Base-by-base conservation (phyloP, 2,888 invertebrate genomes). In the Leucophenga maculata region DNA sequence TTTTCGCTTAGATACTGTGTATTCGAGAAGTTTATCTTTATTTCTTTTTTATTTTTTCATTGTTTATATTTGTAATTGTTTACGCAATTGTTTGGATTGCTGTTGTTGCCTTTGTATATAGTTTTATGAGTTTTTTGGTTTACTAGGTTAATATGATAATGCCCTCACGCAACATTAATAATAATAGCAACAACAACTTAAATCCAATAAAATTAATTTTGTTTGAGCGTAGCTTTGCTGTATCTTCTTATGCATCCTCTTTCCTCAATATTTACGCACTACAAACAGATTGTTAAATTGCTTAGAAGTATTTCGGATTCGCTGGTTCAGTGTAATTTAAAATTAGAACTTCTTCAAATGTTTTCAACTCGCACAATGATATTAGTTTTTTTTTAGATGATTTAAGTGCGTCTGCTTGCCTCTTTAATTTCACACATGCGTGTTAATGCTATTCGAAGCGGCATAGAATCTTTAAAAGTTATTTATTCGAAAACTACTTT, bases 91-190 rank as follows among this genome's bases (percentile, higher is more conserved):
- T 55, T 18, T 55, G 22, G 3, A 55, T 50, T 50, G 50, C 50
- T 50, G 50, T 50, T 50, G 22, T 57, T 57, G 57, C 22, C 20
- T 16, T 20, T 16, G 55, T 20, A 20, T 50, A 39, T 39, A n/a
- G n/a, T 39, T 39, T 39, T 39, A 11, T 39, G n/a, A n/a, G 50
- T n/a, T 18, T 44, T 60, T 44, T 60, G 18, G 60, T 18, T 60
- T 60, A 39, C 16, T 60, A 18, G 60, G 60, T 60, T 60, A 60
- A 60, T 60, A 60, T 60, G 60, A 60, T 60, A 60, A 60, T 60
- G 32, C 60, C n/a, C 39, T 39, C 14, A 50, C 50, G 57, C 11
- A 57, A 57, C 31, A 54, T 18, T 54, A n/a, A 31, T 22, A 22
- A 31, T n/a, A 57, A 57, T n/a, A 57, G 31, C 14, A 60, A 60